Conservation (phyloP, 2,113 vertebrate species). For the Antigone vipio region DNA sequence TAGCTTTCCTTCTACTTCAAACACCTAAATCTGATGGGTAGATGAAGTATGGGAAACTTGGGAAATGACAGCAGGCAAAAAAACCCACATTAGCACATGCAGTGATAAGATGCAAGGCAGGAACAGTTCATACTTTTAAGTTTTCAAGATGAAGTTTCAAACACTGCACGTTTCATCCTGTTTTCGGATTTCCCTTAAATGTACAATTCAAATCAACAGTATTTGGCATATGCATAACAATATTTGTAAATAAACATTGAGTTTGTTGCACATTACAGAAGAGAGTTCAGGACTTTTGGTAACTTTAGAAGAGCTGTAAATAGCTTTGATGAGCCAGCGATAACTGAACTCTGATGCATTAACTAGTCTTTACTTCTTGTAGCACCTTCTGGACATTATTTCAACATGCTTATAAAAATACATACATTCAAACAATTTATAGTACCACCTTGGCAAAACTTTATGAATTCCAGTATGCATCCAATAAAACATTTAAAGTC, state of each 20-base stretch:
- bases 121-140: not conserved
- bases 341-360: not conserved
- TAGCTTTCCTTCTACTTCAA: not conserved
- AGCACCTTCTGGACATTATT: not conserved
- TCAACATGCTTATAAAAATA: not conserved
- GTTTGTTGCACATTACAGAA: not conserved
- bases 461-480: not conserved
- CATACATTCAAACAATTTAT: not conserved
- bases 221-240: not conserved
- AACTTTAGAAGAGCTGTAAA: not conserved
- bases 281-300: not conserved
- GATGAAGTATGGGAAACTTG: not conserved
- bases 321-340: not conserved
- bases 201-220: not conserved
- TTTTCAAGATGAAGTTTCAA: not conserved
- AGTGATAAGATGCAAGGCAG: not conserved
- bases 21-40: not conserved
- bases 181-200: not conserved
- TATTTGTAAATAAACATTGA: not conserved
- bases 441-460: not conserved
- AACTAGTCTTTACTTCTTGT: not conserved
- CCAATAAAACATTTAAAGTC: not conserved
- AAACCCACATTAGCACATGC: accelerated
- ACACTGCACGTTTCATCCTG: not conserved
- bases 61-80: not conserved